Conservation (phyloP, 2,797 vertebrate genomes). For the Pygocentrus nattereri region DNA sequence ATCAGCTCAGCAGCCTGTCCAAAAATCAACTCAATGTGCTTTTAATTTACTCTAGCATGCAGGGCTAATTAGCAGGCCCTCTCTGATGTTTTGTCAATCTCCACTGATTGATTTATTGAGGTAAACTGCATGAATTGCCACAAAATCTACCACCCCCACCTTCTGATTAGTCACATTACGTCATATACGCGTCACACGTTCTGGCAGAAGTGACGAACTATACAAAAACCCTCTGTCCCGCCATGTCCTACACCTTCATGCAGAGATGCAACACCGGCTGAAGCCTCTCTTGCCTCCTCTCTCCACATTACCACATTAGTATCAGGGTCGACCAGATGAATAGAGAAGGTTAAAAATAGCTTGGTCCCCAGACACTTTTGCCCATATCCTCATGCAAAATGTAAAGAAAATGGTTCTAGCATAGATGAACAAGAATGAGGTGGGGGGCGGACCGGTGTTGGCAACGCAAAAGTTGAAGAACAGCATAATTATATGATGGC, state of each 20-base stretch:
- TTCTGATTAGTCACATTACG: neutral
- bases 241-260: neutral
- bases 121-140: conserved; percentile 13
- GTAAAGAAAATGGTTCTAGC: conserved; percentile 33
- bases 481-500: neutral
- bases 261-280: neutral
- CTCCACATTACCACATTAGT: conserved; percentile 4
- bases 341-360: conserved; percentile 53
- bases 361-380: conserved; percentile 41
- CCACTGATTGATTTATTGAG: neutral
- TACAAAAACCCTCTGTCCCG: neutral
- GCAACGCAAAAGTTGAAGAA: neutral
- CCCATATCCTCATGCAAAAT: conserved; percentile 54
- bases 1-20: conserved; percentile 16
- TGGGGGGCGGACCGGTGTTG: neutral
- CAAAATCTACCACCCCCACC: neutral
- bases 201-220: neutral
- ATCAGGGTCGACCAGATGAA: conserved; percentile 37
- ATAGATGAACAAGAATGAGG: conserved; percentile 4
- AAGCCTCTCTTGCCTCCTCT: neutral
- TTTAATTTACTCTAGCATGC: conserved; percentile 16
- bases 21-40: conserved; percentile 12
- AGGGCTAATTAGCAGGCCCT: conserved; percentile 22
- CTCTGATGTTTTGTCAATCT: neutral
- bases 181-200: neutral